A percentile compares a stretch with the other conserved stretches of the same genome.
phyloP scores from a whole-genome alignment of 2,113 vertebrate species.

The Phaetusa simplex region DNA sequence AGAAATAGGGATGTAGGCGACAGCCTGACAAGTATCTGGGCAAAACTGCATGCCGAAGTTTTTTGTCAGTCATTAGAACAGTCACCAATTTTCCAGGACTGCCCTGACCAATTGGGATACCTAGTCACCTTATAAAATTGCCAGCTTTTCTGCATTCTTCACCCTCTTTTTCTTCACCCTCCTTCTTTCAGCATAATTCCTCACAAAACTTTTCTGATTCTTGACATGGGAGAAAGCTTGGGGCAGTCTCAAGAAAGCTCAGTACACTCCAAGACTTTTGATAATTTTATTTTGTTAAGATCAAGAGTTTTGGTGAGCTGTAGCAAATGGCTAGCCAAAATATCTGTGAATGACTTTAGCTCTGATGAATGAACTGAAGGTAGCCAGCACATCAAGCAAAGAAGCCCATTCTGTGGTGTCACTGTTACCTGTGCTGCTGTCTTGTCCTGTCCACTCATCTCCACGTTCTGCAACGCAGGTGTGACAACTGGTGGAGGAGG shows the following conservation, averaged over 20 bases:
- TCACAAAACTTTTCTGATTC: not conserved
- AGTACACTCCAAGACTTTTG: not conserved
- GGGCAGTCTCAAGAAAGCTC: not conserved
- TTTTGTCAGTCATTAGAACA: not conserved
- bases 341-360: not conserved
- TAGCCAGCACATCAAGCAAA: not conserved
- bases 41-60: not conserved
- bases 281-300: not conserved
- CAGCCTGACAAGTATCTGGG: not conserved
- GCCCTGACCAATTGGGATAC: not conserved
- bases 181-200: not conserved
- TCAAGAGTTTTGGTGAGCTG: not conserved
- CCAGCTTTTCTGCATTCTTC: not conserved
- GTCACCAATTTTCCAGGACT: not conserved
- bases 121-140: not conserved
- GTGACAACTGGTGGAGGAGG: constrained; percentile 75
- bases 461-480: not conserved
- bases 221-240: not conserved
- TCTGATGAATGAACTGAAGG: not conserved
- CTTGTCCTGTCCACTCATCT: constrained; percentile 50
- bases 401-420: not conserved
- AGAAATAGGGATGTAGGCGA: not conserved
- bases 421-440: constrained; percentile 64
- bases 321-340: not conserved
- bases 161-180: not conserved